phyloP scores from a whole-genome alignment of 2,113 vertebrate species.

The Ammospiza nelsoni region DNA sequence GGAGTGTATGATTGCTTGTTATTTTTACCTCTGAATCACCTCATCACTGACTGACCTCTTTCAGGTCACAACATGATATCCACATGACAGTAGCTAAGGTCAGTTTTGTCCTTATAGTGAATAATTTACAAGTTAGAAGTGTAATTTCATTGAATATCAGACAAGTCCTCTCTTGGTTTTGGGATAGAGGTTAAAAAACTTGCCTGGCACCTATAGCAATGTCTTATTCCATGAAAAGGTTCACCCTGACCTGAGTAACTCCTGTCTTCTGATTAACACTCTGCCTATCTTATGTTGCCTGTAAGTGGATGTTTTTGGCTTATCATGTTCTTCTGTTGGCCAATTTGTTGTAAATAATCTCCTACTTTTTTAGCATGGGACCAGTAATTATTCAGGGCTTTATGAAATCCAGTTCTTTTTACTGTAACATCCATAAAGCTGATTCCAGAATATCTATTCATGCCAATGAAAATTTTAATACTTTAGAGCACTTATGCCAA shows the following conservation, averaged over 20 bases:
- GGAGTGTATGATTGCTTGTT: not conserved
- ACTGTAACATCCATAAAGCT: conserved; percentile 30
- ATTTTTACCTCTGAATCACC: not conserved
- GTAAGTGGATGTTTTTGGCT: not conserved
- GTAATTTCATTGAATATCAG: not conserved
- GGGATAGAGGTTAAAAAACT: not conserved
- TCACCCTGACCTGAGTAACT: not conserved
- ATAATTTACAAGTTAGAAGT: not conserved
- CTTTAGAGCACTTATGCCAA: conserved; percentile 20
- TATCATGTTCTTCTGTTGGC: not conserved
- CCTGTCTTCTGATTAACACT: not conserved
- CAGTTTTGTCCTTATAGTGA: not conserved
- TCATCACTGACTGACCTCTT: not conserved
- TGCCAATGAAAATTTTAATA: conserved; percentile 37
- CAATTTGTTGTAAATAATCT: not conserved
- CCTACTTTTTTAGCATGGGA: not conserved
- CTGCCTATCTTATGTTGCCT: not conserved
- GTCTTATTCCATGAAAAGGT: not conserved
- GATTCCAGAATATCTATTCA: conserved; percentile 24
- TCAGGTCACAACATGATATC: not conserved
- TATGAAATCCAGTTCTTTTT: conserved; percentile 28
- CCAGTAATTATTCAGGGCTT: not conserved
- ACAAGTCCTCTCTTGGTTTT: not conserved
- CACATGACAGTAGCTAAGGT: not conserved
- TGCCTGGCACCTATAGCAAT: not conserved